A percentile compares a stretch with the other conserved stretches of the same genome.
These are phyloP conservation scores for Pelusios castaneus DNA, from an alignment of 2,113 vertebrate species.

Conservation along the genomic window DNA sequence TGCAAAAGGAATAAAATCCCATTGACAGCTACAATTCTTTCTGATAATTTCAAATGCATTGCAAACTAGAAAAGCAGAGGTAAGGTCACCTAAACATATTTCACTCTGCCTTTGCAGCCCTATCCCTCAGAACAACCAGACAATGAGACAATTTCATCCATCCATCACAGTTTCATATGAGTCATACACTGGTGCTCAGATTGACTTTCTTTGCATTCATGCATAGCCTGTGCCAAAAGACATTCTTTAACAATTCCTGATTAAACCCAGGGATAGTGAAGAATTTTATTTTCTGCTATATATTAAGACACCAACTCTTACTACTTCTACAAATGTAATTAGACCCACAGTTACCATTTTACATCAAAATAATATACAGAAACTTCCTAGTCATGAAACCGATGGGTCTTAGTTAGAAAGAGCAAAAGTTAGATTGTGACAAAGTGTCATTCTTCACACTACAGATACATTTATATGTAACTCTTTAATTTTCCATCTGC, in stretches of 20 bases:
- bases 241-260: not conserved
- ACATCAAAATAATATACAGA: not conserved
- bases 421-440: not conserved
- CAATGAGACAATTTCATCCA: not conserved
- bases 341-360: not conserved
- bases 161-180: not conserved
- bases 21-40: not conserved
- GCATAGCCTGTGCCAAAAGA: not conserved
- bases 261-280: not conserved
- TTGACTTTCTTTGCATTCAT: not conserved
- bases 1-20: not conserved
- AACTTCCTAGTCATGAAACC: not conserved
- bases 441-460: not conserved
- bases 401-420: not conserved
- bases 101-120: not conserved
- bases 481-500: not conserved
- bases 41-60: not conserved
- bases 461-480: accelerated
- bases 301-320: not conserved
- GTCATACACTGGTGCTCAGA: not conserved
- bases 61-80: not conserved
- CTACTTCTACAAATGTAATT: not conserved
- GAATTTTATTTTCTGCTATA: not conserved
- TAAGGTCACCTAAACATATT: not conserved
- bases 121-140: not conserved